Evolutionary conservation across 1,140 invertebrate species (phyloP).

Genomic region (Lepidurus arcticus): DNA sequence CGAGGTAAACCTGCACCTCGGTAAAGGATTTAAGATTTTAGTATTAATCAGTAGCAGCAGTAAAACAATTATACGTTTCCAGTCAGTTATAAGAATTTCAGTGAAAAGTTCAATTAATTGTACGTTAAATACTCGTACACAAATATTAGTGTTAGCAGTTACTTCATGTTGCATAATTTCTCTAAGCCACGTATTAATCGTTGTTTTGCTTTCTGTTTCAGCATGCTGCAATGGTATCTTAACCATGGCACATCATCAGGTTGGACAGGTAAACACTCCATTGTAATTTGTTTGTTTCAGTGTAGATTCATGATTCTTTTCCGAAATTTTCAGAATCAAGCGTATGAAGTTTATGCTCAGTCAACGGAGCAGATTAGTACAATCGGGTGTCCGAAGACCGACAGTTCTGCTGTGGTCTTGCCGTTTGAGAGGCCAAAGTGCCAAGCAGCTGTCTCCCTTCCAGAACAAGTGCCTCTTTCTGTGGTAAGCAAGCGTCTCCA

Average conservation of each 20-base stretch:
- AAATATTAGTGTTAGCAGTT: neutral
- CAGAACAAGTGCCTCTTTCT: constrained; percentile 21
- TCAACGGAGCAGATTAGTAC: constrained; percentile 10
- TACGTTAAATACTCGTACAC: neutral
- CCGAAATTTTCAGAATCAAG: neutral
- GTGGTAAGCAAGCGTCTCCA: neutral
- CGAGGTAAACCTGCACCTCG: neutral
- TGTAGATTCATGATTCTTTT: neutral
- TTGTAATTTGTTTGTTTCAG: neutral
- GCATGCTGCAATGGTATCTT: constrained; percentile 17
- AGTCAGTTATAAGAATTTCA: neutral
- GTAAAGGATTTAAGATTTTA: neutral
- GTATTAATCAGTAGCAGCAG: neutral
- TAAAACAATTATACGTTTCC: neutral
- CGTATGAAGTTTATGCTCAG: constrained; percentile 7
- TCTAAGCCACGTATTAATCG: neutral
- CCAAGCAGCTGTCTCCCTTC: constrained; percentile 20
- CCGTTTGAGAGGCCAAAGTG: constrained; percentile 17
- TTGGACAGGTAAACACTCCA: neutral
- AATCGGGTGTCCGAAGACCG: constrained; percentile 13
- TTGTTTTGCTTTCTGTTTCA: neutral
- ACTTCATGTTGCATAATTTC: neutral
- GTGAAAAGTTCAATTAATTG: neutral
- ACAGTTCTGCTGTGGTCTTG: constrained; percentile 21
- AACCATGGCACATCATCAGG: constrained; percentile 18